A percentile compares a stretch with the other conserved stretches of the same genome.
These are phyloP conservation scores for Sturnus vulgaris DNA, from an alignment of 2,113 vertebrate species.

Conservation along the genomic window DNA sequence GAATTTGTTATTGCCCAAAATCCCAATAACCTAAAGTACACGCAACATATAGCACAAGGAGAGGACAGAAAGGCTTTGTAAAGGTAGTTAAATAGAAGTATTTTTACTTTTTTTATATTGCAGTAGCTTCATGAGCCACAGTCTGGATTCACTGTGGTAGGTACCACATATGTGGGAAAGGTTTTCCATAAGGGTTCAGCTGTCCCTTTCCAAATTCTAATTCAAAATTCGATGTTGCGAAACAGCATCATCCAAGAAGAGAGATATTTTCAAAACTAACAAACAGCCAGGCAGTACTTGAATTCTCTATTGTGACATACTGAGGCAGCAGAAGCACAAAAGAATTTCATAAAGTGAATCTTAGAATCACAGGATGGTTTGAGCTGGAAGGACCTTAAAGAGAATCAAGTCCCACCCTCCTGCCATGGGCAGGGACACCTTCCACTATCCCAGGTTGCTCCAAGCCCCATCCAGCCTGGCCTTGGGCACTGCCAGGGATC, in stretches of 20 bases:
- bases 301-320: background rate
- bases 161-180: rapidly evolving
- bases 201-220: background rate
- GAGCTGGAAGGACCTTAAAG: background rate
- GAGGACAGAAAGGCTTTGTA: background rate
- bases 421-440: background rate
- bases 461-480: rapidly evolving
- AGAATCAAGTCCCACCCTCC: background rate
- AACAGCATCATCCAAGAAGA: background rate
- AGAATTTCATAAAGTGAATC: background rate
- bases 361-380: background rate
- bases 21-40: background rate
- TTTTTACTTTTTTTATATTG: background rate
- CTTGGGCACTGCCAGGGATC: background rate
- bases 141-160: rapidly evolving
- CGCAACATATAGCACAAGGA: background rate
- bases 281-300: background rate
- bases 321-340: background rate
- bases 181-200: background rate
- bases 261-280: background rate
- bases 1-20: background rate
- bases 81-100: background rate
- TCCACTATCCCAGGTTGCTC: rapidly evolving
- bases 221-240: background rate
- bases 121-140: background rate